These are phyloP conservation scores for Cecropterus lyciades DNA, from an alignment of 1,140 invertebrate species.

Conservation along the genomic window DNA sequence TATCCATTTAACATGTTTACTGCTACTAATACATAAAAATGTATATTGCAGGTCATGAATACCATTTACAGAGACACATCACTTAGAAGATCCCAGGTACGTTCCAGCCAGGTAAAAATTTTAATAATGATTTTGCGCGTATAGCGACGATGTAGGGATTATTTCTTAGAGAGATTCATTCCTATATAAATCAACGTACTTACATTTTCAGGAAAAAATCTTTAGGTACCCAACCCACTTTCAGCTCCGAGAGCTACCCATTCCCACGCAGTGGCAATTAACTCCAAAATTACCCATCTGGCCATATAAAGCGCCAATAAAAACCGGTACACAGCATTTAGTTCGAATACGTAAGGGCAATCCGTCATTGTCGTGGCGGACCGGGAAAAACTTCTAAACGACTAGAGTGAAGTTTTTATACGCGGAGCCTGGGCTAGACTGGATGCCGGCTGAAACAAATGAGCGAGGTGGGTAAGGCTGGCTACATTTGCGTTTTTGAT, in stretches of 20 bases:
- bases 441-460: slow-evolving; percentile 31
- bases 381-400: slow-evolving; percentile 50
- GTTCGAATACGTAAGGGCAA: slow-evolving; percentile 39
- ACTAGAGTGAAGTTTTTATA: slow-evolving; percentile 45
- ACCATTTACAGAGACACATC: too few relatives aligned
- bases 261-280: neutral
- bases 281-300: slow-evolving; percentile 12
- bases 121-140: too few relatives aligned
- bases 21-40: too few relatives aligned
- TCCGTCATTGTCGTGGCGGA: slow-evolving; percentile 48
- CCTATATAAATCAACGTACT: too few relatives aligned
- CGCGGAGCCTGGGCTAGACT: slow-evolving; percentile 31
- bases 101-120: too few relatives aligned
- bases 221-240: neutral
- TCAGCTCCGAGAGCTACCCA: neutral
- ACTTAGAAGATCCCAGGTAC: too few relatives aligned
- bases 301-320: slow-evolving; percentile 36
- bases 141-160: too few relatives aligned
- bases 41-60: too few relatives aligned
- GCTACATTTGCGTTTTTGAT: neutral
- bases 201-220: too few relatives aligned
- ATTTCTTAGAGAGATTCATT: too few relatives aligned
- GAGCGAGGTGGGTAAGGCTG: slow-evolving; percentile 18
- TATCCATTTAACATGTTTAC: too few relatives aligned
- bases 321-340: slow-evolving; percentile 35